Evolutionary conservation across 2,113 vertebrate species (phyloP).

Genomic region (Ammospiza caudacuta): DNA sequence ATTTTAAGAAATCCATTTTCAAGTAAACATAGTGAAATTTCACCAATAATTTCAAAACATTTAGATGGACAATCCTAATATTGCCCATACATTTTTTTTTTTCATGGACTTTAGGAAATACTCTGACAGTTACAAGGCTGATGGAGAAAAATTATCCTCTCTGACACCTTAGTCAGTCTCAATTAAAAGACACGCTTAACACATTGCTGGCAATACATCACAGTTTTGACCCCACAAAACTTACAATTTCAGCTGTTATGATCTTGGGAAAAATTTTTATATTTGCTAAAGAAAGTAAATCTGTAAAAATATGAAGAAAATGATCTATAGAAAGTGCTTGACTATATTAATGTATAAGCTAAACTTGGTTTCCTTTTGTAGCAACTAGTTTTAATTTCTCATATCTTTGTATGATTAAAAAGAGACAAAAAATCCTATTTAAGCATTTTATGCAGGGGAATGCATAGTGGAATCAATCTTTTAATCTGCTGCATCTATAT

Average conservation of each 20-base stretch:
- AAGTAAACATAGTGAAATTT: not conserved
- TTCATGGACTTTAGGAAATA: not conserved
- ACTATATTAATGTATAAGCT: not conserved
- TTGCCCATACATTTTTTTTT: not conserved
- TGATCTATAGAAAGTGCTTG: fast-evolving
- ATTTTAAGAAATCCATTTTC: not conserved
- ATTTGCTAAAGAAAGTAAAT: not conserved
- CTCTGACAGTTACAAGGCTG: not conserved
- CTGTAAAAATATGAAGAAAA: not conserved
- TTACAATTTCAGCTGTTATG: not conserved
- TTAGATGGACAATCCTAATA: not conserved
- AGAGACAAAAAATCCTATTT: not conserved
- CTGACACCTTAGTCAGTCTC: not conserved
- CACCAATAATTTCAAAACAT: not conserved
- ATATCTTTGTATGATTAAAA: not conserved
- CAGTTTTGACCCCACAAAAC: not conserved
- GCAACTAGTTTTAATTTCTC: not conserved
- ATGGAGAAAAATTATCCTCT: not conserved
- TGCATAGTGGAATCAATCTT: not conserved
- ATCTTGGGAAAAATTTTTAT: not conserved
- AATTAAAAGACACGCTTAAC: not conserved
- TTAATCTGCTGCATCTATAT: not conserved
- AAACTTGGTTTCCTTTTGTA: not conserved
- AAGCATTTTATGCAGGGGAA: not conserved
- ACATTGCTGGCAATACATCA: not conserved